Evolutionary conservation across 2,797 vertebrate species (phyloP), one percentile per base, ranked within the genome.

Genomic region (Echeneis naucrates): DNA sequence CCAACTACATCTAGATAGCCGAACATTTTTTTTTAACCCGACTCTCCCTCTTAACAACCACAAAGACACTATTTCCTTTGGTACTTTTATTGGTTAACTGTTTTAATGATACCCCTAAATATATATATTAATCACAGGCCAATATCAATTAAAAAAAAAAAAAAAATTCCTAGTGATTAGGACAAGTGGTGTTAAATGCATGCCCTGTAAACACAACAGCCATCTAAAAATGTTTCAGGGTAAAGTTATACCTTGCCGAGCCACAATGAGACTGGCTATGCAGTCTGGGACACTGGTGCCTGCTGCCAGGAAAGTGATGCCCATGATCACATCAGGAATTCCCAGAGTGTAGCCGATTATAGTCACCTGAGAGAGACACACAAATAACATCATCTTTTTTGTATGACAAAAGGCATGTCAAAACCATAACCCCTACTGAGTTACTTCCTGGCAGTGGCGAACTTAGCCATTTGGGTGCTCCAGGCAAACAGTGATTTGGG

Each of bases 301-400:
- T 0, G 98, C 98, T 4, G 98, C 98, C 90, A 99, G 94, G 91
- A 99, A 99, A 44, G 98, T 99, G 90, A 99, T 99, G 70, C 98
- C 98, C 98, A 99, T 99, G 92, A 99, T 99, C 81, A 99, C 97
- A 27, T 99, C 98, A 0, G 98, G 98, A 82, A 99, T 99, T 77
- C 98, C 98, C 42, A 99, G 94, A 3, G 98, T 99, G 88, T 96
- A 99, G 67, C 98, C 98, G 13, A 98, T 96, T 47, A 99, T 93
- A 5, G 98, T 99, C 56, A 99, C 98, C 98, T 99, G 88, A 50
- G 81, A 72, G 60, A 38, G 54, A 60, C 0, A 48, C 56, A 77
- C 6, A 19, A 32, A 2, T 2, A 24, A 16, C 14, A 12, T 13
- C 3, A 3, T 27, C 5, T 3, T 51, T 47, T 48, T 17, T 24